These are phyloP conservation scores for Menura novaehollandiae DNA, from an alignment of 2,113 vertebrate species.

Conservation along the genomic window DNA sequence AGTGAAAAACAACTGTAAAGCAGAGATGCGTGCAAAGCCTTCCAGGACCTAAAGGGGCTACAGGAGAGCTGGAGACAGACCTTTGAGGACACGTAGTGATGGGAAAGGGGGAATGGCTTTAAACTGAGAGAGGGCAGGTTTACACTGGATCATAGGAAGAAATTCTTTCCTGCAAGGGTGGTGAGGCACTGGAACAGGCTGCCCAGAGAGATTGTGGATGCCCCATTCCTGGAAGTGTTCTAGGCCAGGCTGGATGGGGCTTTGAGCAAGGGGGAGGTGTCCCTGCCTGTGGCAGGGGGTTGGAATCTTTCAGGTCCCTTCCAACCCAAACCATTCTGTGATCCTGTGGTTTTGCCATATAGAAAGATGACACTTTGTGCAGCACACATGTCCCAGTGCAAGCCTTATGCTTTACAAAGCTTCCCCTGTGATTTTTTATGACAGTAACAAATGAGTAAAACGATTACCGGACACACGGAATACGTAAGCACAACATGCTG, in stretches of 20 bases:
- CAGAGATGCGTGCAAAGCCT: not conserved
- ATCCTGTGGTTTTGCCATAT: not conserved
- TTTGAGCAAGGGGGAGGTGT: not conserved
- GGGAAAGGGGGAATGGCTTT: too few relatives aligned
- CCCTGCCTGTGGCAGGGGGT: not conserved
- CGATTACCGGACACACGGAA: not conserved
- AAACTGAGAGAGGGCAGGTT: not conserved
- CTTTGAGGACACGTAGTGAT: rapidly evolving
- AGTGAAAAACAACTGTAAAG: not conserved
- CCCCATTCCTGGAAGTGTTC: not conserved
- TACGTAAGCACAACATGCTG: not conserved
- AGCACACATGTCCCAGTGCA: not conserved
- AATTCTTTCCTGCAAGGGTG: not conserved
- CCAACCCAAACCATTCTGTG: not conserved
- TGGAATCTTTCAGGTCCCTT: not conserved
- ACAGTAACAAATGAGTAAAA: not conserved
- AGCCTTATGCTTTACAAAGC: not conserved
- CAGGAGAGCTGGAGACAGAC: not conserved
- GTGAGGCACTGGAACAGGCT: not conserved
- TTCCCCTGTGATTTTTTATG: not conserved
- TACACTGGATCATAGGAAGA: not conserved
- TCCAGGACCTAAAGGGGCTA: not conserved
- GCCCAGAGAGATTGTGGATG: not conserved
- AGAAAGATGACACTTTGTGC: rapidly evolving
- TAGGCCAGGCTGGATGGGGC: not conserved